Base-by-base conservation (phyloP, 2,888 invertebrate genomes). In the Ceramica pisi region DNA sequence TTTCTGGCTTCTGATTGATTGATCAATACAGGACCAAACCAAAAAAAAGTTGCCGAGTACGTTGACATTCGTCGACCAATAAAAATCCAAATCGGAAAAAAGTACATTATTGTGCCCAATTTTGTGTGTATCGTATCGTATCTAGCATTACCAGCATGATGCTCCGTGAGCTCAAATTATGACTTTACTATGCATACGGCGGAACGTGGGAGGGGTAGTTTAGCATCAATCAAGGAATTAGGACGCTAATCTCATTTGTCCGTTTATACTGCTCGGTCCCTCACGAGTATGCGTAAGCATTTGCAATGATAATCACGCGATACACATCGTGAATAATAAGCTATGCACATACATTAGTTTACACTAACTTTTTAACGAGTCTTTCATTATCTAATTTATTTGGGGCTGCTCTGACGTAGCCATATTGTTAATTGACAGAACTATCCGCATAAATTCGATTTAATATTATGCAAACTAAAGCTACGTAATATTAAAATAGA, bases 171-270 rank as follows among this genome's bases (percentile, higher is more conserved):
- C 71, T 76, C 80, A 84, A 85, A 88, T 88, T 89, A 90, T 87
- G 86, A 88, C 81, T 87, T 86, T 85, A 86, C 86, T 89, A 87
- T 89, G 90, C 87, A 86, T 86, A 88, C 83, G 75, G 71, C 61
- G 66, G 66, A 76, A 67, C 82, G 79, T 83, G 80, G 86, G 84
- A 85, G 86, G 90, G 89, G 88, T 85, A 90, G 87, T 89, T 86
- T 89, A 88, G 87, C 92, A 94, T 94, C 94, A 91, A 93, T 94
- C 93, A 93, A 90, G 92, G 93, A 91, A 92, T 93, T 93, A 91
- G 91, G 89, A 85, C 84, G 86, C 87, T 93, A 93, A 93, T 93
- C 92, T 92, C 90, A 90, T 92, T 92, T 92, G 90, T 90, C 90
- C 88, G 87, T 88, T 90, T 90, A 84, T 82, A 84, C 82, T 87